phyloP scores from a whole-genome alignment of 92 coral and sea anemone species.

The Porites evermanni region DNA sequence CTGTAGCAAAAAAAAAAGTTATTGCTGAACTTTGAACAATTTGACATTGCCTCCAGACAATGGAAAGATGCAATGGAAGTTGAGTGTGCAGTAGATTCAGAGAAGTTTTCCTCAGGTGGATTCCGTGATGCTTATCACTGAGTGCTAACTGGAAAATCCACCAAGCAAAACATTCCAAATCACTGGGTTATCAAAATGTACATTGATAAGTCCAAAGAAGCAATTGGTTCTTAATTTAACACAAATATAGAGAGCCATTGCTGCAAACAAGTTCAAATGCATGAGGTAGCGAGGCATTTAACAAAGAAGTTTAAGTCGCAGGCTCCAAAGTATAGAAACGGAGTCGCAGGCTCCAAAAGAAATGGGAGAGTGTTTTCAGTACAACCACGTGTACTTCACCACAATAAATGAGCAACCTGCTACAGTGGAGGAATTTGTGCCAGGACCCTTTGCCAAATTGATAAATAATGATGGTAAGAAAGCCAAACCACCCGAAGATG shows the following conservation, averaged over 20 bases:
- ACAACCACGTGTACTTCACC: slow-evolving; percentile 64
- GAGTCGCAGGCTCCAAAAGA: slow-evolving; percentile 47
- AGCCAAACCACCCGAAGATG: slow-evolving; percentile 44
- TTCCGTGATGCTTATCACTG: slow-evolving; percentile 55
- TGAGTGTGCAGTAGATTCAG: slow-evolving; percentile 51
- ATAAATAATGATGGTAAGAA: slow-evolving; percentile 66
- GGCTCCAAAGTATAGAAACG: no score
- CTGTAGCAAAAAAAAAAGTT: slow-evolving; percentile 42
- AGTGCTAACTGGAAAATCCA: slow-evolving; percentile 4
- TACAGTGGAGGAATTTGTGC: slow-evolving; percentile 72
- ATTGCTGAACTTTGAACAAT: slow-evolving; percentile 65
- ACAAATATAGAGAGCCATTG: slow-evolving; percentile 56
- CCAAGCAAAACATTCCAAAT: slow-evolving; percentile 33
- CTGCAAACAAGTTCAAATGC: slow-evolving; percentile 71
- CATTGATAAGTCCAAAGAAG: slow-evolving; percentile 50
- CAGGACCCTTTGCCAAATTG: slow-evolving; percentile 64
- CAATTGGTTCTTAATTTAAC: slow-evolving; percentile 30
- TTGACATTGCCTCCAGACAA: slow-evolving; percentile 59
- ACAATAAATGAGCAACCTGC: slow-evolving; percentile 56
- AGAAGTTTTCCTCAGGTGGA: slow-evolving; percentile 71
- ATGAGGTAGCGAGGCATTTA: slow-evolving; percentile 71
- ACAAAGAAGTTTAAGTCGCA: slow-evolving; percentile 52
- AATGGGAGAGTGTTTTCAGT: slow-evolving; percentile 68
- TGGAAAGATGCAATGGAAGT: slow-evolving; percentile 66
- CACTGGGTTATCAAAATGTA: slow-evolving; percentile 59